These are phyloP conservation scores for Lepus oiostolus DNA, from an alignment of 2,797 vertebrate genomes.

Conservation along the genomic window DNA sequence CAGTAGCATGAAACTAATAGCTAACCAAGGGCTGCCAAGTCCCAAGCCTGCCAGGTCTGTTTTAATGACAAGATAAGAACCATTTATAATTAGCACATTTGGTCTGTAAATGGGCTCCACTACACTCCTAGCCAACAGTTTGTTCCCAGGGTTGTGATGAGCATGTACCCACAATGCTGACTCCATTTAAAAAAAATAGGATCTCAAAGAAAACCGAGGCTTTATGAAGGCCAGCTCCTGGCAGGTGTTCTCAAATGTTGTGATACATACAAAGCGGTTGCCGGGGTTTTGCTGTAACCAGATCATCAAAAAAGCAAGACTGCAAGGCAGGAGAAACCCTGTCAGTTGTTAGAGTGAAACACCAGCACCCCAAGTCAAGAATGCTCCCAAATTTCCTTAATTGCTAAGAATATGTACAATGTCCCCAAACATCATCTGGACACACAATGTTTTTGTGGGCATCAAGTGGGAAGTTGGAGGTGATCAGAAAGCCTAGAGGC, in stretches of 20 bases:
- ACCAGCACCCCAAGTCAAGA: neutral
- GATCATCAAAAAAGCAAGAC: constrained; percentile 22
- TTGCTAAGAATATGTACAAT: constrained; percentile 6
- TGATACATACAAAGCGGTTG: constrained; percentile 10
- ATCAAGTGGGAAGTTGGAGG: neutral
- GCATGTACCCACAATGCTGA: neutral
- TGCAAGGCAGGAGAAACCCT: neutral
- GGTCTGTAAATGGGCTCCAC: constrained; percentile 44
- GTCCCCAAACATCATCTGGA: constrained; percentile 1
- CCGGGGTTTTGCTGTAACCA: neutral
- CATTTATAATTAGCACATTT: constrained; percentile 77
- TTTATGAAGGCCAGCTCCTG: neutral
- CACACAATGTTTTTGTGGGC: neutral
- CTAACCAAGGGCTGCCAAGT: constrained; percentile 70
- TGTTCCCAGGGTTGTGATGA: constrained; percentile 56
- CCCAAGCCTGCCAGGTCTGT: constrained; percentile 69
- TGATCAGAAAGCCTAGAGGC: constrained; percentile 7
- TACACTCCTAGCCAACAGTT: constrained; percentile 32
- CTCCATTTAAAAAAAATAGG: constrained; percentile 38
- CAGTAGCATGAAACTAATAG: constrained; percentile 76
- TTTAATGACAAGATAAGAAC: constrained; percentile 81
- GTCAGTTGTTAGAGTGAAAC: constrained; percentile 46
- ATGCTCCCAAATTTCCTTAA: neutral
- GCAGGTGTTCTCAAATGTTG: constrained; percentile 27
- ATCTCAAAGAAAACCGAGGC: constrained; percentile 50